Conservation (phyloP, 2,797 vertebrate genomes). For the Danio tinwini region DNA sequence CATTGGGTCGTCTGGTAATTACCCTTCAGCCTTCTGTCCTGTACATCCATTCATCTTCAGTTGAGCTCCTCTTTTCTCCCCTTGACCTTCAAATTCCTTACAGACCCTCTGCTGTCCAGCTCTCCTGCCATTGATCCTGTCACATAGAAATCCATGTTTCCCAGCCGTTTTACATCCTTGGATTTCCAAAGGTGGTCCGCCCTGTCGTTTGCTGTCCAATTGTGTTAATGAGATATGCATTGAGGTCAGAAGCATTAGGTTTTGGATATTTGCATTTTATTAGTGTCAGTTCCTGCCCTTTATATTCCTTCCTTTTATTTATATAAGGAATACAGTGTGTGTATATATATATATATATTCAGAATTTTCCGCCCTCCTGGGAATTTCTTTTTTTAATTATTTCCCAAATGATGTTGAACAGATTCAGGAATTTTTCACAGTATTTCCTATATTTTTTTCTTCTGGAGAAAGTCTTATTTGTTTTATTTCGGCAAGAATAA, state of each 20-base stretch:
- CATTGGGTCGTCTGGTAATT: conserved; percentile 12
- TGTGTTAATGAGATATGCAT: conserved; percentile 5
- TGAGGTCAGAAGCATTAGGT: conserved; percentile 1
- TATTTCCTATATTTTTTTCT: too few species aligned
- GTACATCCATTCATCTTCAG: conserved; percentile 7
- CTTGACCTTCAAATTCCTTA: conserved; percentile 17
- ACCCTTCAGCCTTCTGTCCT: neutral
- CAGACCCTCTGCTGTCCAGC: neutral
- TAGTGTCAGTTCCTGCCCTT: neutral
- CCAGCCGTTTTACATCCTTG: neutral
- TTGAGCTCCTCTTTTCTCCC: neutral
- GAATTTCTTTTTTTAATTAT: too few species aligned
- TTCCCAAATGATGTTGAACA: too few species aligned
- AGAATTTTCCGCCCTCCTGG: too few species aligned
- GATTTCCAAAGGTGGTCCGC: neutral
- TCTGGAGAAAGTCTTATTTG: too few species aligned
- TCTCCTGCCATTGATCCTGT: neutral
- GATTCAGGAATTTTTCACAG: too few species aligned
- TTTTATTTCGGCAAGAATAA: too few species aligned
- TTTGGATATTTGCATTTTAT: neutral
- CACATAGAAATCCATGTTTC: neutral
- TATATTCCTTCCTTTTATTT: neutral
- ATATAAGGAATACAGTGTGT: too few species aligned
- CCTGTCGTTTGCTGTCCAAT: neutral
- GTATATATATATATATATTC: too few species aligned